Evolutionary conservation across 2,797 vertebrate species (phyloP).

Genomic region (Gymnoscopelus braueri): DNA sequence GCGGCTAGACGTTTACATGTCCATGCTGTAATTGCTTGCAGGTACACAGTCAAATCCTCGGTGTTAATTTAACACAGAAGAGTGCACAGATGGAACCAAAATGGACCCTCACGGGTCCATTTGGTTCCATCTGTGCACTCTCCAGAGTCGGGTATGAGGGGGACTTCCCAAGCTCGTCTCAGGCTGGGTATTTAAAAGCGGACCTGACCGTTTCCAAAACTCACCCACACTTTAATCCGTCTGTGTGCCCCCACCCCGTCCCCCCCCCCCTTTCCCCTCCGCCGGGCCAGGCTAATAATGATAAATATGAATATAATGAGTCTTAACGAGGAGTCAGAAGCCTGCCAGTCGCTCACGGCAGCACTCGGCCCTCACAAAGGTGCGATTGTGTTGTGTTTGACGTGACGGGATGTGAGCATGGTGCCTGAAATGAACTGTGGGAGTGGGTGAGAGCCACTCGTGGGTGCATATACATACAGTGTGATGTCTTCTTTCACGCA

Average conservation of each 20-base stretch:
- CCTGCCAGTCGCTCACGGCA: conserved; percentile 37
- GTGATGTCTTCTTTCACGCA: too few species aligned
- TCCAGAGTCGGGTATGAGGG: not conserved
- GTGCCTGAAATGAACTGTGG: conserved; percentile 42
- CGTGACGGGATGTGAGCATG: conserved; percentile 33
- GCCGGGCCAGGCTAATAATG: conserved; percentile 64
- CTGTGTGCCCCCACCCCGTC: conserved; percentile 34
- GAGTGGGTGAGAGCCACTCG: conserved; percentile 7
- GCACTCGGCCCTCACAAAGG: conserved; percentile 49
- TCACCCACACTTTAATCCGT: conserved; percentile 54
- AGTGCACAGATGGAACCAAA: too few species aligned
- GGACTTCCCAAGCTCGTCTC: conserved; percentile 56
- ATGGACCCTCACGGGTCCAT: too few species aligned
- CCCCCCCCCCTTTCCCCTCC: not conserved
- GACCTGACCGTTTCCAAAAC: conserved; percentile 46
- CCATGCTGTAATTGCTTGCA: conserved; percentile 30
- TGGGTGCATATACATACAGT: not conserved
- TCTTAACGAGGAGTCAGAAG: conserved; percentile 65
- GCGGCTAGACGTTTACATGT: conserved; percentile 18
- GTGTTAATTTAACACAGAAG: not conserved
- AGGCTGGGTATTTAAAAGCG: conserved; percentile 45
- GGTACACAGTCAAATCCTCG: conserved; percentile 13
- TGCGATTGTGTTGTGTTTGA: conserved; percentile 48
- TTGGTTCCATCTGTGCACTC: too few species aligned
- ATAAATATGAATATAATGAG: conserved; percentile 75